Conservation (phyloP, 2,888 invertebrate genomes). For the Leptinotarsa rubiginosa region DNA sequence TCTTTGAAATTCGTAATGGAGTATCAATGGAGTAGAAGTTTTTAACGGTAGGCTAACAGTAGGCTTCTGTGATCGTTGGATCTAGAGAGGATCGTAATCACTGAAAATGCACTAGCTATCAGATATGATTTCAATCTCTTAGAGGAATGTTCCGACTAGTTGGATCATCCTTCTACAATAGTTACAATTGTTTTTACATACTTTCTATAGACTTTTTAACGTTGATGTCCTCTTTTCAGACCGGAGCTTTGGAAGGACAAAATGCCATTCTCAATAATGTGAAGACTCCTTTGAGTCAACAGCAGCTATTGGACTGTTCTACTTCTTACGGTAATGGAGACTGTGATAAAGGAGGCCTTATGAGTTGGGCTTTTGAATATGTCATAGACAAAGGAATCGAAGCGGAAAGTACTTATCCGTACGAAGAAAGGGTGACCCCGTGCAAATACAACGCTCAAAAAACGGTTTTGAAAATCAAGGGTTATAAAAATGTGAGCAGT, state of each 20-base stretch:
- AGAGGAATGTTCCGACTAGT: too few relatives aligned
- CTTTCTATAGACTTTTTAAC: background rate
- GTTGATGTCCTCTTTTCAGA: background rate
- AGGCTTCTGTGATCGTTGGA: too few relatives aligned
- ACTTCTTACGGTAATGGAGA: constrained; percentile 18
- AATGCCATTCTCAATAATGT: constrained; percentile 12
- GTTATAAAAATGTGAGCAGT: background rate
- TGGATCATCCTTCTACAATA: too few relatives aligned
- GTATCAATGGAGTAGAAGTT: too few relatives aligned
- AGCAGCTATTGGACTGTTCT: constrained; percentile 15
- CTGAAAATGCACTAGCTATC: too few relatives aligned
- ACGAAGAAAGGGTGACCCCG: background rate
- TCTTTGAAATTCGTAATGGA: too few relatives aligned
- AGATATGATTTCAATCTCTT: too few relatives aligned
- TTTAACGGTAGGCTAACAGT: too few relatives aligned
- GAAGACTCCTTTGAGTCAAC: background rate
- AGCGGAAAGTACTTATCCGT: background rate
- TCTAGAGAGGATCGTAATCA: too few relatives aligned
- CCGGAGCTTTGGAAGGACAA: constrained; percentile 19
- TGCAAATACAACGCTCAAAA: background rate
- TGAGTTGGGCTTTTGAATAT: constrained; percentile 10
- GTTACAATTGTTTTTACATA: too few relatives aligned
- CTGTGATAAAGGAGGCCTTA: background rate
- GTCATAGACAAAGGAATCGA: constrained; percentile 2
- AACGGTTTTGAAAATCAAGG: background rate